Evolutionary conservation across 2,113 vertebrate genomes (phyloP).

Genomic region (Cinclus cinclus): DNA sequence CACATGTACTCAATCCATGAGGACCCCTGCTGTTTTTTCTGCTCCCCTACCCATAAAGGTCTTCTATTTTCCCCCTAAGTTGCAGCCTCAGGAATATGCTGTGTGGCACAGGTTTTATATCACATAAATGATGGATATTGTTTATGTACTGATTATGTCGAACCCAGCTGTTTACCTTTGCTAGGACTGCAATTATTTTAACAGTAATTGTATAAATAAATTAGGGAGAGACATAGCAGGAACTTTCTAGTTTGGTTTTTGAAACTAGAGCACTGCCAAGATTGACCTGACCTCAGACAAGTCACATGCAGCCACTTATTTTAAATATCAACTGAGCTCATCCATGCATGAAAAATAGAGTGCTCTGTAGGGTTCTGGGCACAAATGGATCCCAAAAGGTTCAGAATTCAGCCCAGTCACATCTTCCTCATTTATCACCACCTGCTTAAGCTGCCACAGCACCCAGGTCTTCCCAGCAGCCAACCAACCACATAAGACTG

Average conservation of each 20-base stretch:
- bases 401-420: neutral
- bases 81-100: neutral
- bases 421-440: neutral
- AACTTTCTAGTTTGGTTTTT: neutral
- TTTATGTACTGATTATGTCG: neutral
- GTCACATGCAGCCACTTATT: neutral
- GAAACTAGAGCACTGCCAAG: neutral
- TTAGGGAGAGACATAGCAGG: neutral
- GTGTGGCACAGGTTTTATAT: neutral
- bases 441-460: neutral
- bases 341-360: neutral
- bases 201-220: slow-evolving; percentile 30
- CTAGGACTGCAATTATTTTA: slow-evolving; percentile 29
- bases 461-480: neutral
- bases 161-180: slow-evolving; percentile 22
- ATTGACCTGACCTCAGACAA: neutral
- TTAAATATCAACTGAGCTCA: slow-evolving; percentile 15
- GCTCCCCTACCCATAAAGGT: neutral
- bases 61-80: neutral
- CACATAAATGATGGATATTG: neutral
- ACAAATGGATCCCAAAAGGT: neutral
- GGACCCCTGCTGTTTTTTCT: neutral
- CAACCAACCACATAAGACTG: accelerated
- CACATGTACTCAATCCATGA: neutral
- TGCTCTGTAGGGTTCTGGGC: neutral